These are phyloP conservation scores for Clepsis dumicolana DNA, from an alignment of 2,888 invertebrate species.

Conservation along the genomic window DNA sequence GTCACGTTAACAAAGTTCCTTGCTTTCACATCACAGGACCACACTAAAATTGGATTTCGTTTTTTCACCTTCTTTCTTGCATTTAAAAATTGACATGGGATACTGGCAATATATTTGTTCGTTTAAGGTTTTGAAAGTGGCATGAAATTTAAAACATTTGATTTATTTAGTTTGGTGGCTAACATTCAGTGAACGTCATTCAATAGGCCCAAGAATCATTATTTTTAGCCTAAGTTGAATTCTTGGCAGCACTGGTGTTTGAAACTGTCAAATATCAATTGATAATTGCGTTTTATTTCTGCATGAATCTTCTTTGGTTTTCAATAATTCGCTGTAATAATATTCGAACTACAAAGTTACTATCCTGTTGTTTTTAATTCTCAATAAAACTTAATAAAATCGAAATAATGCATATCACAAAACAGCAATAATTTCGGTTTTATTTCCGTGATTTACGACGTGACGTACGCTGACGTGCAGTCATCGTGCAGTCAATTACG, in stretches of 20 bases:
- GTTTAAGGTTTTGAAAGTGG: too few relatives aligned
- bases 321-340: not conserved
- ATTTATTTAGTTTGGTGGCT: too few relatives aligned
- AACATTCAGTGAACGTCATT: not conserved
- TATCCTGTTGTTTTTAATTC: not conserved
- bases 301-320: conserved; percentile 3
- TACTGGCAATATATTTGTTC: too few relatives aligned
- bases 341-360: not conserved
- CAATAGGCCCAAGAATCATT: not conserved
- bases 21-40: too few relatives aligned
- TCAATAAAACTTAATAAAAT: not conserved
- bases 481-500: too few relatives aligned
- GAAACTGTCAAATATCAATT: conserved; percentile 33
- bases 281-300: conserved; percentile 44
- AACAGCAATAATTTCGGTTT: not conserved
- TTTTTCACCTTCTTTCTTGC: too few relatives aligned
- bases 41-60: too few relatives aligned
- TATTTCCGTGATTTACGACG: conserved; percentile 26
- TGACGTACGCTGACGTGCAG: conserved; percentile 22
- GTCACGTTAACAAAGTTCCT: too few relatives aligned
- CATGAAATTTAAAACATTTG: too few relatives aligned
- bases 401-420: not conserved
- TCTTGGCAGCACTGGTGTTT: not conserved
- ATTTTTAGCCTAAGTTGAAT: not conserved
- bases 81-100: too few relatives aligned